phyloP scores from a whole-genome alignment of 2,888 invertebrate genomes.

The Caenorhabditis sp. region DNA sequence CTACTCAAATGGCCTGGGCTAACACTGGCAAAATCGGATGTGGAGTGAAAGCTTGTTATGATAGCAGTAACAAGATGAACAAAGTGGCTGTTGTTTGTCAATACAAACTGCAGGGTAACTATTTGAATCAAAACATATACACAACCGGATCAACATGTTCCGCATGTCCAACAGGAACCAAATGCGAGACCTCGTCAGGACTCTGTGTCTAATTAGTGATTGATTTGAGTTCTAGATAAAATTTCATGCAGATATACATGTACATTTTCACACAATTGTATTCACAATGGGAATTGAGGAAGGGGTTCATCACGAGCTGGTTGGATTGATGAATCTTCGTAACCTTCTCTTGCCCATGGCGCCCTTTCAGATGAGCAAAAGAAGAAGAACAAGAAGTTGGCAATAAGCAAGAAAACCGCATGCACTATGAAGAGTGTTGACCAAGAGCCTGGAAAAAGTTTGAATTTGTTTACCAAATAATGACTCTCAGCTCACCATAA shows the following conservation, averaged over 20 bases:
- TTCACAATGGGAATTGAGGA: conserved; percentile 51
- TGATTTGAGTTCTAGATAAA: too few species aligned
- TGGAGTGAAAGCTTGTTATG: conserved; percentile 29
- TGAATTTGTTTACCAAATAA: not conserved
- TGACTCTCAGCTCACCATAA: conserved; percentile 41
- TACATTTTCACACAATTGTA: conserved; percentile 6
- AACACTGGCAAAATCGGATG: conserved; percentile 24
- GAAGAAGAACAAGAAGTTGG: conserved; percentile 50
- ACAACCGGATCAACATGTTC: not conserved
- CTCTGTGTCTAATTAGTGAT: conserved; percentile 20
- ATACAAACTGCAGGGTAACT: conserved; percentile 21
- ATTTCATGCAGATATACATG: too few species aligned
- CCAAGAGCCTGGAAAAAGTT: conserved; percentile 44
- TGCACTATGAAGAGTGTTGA: conserved; percentile 51
- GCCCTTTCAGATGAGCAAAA: conserved; percentile 48
- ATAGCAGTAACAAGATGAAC: conserved; percentile 15
- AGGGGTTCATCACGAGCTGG: conserved; percentile 54
- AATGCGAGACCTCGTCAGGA: conserved; percentile 19
- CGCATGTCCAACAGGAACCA: not conserved
- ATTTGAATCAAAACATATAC: conserved; percentile 5
- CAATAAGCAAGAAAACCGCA: conserved; percentile 48
- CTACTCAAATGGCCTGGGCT: conserved; percentile 42
- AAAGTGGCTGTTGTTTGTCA: conserved; percentile 38
- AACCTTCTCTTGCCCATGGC: conserved; percentile 52
- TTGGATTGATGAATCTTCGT: conserved; percentile 54